Evolutionary conservation across 2,888 invertebrate species (phyloP).

Genomic region (Xestobium rufovillosum): DNA sequence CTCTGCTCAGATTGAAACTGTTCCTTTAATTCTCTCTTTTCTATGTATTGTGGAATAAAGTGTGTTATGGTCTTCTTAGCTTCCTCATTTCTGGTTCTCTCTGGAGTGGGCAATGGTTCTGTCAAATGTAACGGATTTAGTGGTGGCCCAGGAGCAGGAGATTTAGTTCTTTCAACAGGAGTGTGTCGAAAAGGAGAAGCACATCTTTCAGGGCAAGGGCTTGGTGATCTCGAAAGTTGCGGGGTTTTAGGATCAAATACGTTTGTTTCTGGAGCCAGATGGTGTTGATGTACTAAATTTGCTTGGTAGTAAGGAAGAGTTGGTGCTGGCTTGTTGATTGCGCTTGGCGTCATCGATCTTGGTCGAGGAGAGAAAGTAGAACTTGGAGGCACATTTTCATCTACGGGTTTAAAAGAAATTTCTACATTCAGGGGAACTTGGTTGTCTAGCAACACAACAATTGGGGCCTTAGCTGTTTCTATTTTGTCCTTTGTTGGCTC

Average conservation of each 20-base stretch:
- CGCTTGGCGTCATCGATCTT: conserved; percentile 61
- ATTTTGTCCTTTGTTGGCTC: conserved; percentile 9
- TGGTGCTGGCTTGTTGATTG: conserved; percentile 67
- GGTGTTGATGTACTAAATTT: conserved; percentile 63
- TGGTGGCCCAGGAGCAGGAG: conserved; percentile 66
- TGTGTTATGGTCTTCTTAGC: conserved; percentile 33
- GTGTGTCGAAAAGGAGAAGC: conserved; percentile 38
- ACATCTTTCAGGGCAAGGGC: conserved; percentile 46
- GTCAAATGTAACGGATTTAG: conserved; percentile 52
- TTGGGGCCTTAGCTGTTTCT: neutral
- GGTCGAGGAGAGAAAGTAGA: conserved; percentile 49
- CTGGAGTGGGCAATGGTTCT: conserved; percentile 32
- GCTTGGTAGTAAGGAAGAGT: conserved; percentile 73
- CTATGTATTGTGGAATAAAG: conserved; percentile 36
- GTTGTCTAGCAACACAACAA: conserved; percentile 36
- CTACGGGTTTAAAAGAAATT: conserved; percentile 60
- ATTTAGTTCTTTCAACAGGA: conserved; percentile 48
- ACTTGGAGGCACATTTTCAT: conserved; percentile 44
- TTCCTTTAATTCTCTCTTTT: conserved; percentile 26
- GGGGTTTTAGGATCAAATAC: conserved; percentile 55
- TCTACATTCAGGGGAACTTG: conserved; percentile 22
- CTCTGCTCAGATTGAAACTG: conserved; percentile 10
- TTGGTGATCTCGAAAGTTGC: conserved; percentile 55
- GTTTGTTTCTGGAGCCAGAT: conserved; percentile 52
- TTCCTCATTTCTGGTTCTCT: conserved; percentile 28